Evolutionary conservation across 2,797 vertebrate genomes (phyloP), one percentile per base, ranked within the genome.

Genomic region (Valencia hispanica): DNA sequence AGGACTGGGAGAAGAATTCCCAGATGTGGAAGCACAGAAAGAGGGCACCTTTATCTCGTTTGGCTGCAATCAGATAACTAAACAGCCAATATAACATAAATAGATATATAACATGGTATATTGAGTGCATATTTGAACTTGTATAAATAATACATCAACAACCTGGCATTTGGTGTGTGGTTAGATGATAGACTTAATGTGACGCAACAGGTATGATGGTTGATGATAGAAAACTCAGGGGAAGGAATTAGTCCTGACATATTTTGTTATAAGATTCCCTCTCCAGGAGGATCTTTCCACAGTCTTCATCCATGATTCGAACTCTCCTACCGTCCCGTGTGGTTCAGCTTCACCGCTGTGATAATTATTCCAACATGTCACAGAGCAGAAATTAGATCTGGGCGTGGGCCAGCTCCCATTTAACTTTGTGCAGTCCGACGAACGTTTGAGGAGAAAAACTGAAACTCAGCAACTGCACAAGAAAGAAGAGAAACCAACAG

Each of bases 341-440:
- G 89, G 91, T 84, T 91, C 85, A 4, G 73, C 86, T 84, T 89
- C 74, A 81, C 82, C 39, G 43, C 91, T 80, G 85, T 9, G 83
- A 91, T 92, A 91, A 94, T 94, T 84, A 90, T 79, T 94, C 79
- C 89, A 91, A 55, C 81, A 90, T 92, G 88, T 86, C 85, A 84
- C 70, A 69, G 72, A 57, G 80, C 79, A 89, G 86, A 89, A 89
- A 89, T 84, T 84, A 82, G 51, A 84, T 79, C 70, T 83, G 84
- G 91, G 68, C 30, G 71, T 66, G 57, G 75, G 82, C 91, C 89
- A 84, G 85, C 82, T 9, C 80, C 68, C 63, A 77, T 84, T 89
- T 78, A 25, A 84, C 73, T 83, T 68, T 77, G 82, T 77, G 82
- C 63, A 34, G 55, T 77, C 18, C 55, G 80, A 78, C 83, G 70